A percentile compares a stretch with the other conserved stretches of the same genome.
phyloP scores from a whole-genome alignment of 2,113 vertebrate species.

The Labeo catla region DNA sequence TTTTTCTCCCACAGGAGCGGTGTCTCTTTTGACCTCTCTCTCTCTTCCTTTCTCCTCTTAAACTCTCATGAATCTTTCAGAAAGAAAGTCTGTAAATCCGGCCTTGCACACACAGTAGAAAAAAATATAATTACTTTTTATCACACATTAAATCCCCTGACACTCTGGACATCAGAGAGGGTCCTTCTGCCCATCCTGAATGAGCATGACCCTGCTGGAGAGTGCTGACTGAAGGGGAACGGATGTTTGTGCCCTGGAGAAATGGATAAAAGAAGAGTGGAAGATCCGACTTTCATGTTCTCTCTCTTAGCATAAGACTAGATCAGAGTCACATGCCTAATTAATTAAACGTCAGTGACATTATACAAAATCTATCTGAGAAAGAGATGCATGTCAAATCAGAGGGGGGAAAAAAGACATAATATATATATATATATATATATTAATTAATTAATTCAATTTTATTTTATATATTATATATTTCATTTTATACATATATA shows the following conservation, averaged over 20 bases:
- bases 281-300: neutral
- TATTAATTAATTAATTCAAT: too few relatives aligned
- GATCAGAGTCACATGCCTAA: constrained; percentile 22
- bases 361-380: neutral
- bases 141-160: constrained; percentile 72
- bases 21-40: constrained; percentile 50
- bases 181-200: constrained; percentile 20
- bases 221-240: neutral
- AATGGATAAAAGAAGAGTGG: constrained; percentile 17
- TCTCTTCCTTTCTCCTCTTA: neutral
- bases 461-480: too few relatives aligned
- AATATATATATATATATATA: too few relatives aligned
- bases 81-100: constrained; percentile 38
- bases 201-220: constrained; percentile 31
- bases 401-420: neutral
- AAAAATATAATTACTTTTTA: constrained; percentile 65
- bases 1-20: neutral
- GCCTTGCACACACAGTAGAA: constrained; percentile 29
- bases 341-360: neutral
- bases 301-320: constrained; percentile 9
- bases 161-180: constrained; percentile 61
- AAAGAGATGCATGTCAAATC: neutral
- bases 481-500: too few relatives aligned
- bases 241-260: neutral
- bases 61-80: constrained; percentile 57